Percentiles rank a stretch among this genome's conserved stretches.
Conservation (phyloP, 2,113 vertebrate species). For the Stegostoma tigrinum region DNA sequence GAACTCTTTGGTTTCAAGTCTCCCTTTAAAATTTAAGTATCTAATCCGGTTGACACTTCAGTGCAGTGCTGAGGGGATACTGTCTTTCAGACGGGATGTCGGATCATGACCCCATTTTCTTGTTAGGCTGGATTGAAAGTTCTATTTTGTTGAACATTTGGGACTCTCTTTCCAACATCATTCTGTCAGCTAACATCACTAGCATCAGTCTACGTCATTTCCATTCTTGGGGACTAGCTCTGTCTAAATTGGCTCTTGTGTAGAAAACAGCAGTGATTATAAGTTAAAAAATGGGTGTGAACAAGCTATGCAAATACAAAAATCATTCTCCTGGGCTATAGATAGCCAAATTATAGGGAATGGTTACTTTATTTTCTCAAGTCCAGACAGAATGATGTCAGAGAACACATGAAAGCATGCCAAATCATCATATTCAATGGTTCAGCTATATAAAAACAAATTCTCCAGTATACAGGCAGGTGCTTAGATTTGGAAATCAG, state of each 20-base stretch:
- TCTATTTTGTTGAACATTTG: not conserved
- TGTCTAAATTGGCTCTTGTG: not conserved
- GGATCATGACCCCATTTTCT: not conserved
- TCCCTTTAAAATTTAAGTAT: not conserved
- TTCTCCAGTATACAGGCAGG: not conserved
- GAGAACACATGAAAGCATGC: not conserved
- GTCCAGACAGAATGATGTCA: not conserved
- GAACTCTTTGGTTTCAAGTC: not conserved
- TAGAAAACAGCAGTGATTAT: not conserved
- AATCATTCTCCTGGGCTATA: not conserved
- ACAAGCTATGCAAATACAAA: not conserved
- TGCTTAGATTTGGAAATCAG: not conserved
- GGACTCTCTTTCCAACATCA: not conserved
- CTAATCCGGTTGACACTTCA: not conserved
- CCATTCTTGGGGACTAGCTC: not conserved
- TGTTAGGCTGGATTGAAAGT: not conserved
- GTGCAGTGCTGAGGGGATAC: not conserved
- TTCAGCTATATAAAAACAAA: not conserved
- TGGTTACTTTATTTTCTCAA: not conserved
- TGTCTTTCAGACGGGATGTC: not conserved
- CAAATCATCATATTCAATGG: not conserved
- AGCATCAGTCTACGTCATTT: not conserved
- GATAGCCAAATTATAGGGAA: not conserved
- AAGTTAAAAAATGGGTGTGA: not conserved
- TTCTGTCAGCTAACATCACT: not conserved